These are phyloP conservation scores for Perca schrenkii DNA, from an alignment of 2,113 vertebrate species.

Conservation along the genomic window DNA sequence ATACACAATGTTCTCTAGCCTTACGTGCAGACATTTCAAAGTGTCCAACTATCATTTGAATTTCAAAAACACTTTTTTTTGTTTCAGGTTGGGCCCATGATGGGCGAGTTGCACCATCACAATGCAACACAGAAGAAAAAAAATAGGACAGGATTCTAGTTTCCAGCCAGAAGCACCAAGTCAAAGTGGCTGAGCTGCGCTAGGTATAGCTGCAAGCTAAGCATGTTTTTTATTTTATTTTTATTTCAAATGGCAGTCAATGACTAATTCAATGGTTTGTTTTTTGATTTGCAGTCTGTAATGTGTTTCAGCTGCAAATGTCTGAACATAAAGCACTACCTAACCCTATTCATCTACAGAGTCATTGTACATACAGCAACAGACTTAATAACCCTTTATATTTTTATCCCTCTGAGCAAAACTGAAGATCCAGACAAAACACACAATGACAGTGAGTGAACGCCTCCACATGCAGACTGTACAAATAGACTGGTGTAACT, in stretches of 20 bases:
- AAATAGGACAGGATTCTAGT: not conserved
- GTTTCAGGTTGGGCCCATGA: not conserved
- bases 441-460: constrained; percentile 11
- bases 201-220: not conserved
- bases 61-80: not conserved
- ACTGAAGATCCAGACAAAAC: constrained; percentile 22
- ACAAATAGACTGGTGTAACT: constrained; percentile 6
- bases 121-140: not conserved
- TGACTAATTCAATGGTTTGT: too few relatives aligned
- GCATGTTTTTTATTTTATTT: not conserved
- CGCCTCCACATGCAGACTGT: constrained; percentile 9
- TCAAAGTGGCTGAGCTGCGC: not conserved
- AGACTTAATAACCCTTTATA: not conserved
- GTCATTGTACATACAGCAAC: not conserved
- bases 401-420: constrained; percentile 14
- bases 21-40: not conserved
- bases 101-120: not conserved
- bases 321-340: not conserved
- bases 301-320: not conserved
- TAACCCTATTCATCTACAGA: not conserved
- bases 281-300: too few relatives aligned
- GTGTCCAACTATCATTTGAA: not conserved
- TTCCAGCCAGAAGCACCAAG: not conserved
- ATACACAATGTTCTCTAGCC: not conserved
- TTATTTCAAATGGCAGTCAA: not conserved